Evolutionary conservation across 2,888 invertebrate genomes (phyloP), one percentile per base, ranked within the genome.

Genomic region (Cynaeus angustus): DNA sequence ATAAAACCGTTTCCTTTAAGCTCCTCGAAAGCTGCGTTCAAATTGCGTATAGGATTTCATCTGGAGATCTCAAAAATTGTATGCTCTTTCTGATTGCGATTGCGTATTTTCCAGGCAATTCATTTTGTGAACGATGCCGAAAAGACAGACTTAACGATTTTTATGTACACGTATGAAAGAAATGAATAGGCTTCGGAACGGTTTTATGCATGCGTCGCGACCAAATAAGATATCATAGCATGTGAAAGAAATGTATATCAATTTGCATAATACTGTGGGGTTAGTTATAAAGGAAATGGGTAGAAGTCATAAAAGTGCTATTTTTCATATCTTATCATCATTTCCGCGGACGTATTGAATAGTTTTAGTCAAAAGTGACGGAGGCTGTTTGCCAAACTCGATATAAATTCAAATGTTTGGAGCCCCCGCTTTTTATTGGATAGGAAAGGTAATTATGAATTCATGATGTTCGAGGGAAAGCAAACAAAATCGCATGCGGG

Each of bases 191-290:
- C 7, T 37, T 37, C 4, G 37, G 37, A 37, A 8, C 37, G 37
- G 7, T 46, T 46, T 14, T 46, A n/a, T n/a, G 43, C 12, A 7
- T 14, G 16, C 13, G 46, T 46, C 16, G 48, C 21, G 48, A 9
- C 10, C 48, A 28, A 50, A 10, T 28, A 26, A 50, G 48, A 50
- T 28, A 28, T 50, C 46, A 16, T 43, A 12, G 16, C 46, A 46
- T 50, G 48, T 21, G 48, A 50, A 50, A 50, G 16, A 50, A 50
- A 21, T 28, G 55, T 55, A 9, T 30, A 30, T 12, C 52, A 52
- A 52, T 53, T 53, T 53, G 26, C 53, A 53, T 53, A 53, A 53
- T 53, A 12, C 33, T 53, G 53, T 53, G 33, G 53, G 46, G 48
- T 16, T 50, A 7, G 48, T 8, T 10, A 50, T 16, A 28, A 7